These are phyloP conservation scores for Aspidiotus rigidus DNA, from an alignment of 2,888 invertebrate species.

Conservation along the genomic window DNA sequence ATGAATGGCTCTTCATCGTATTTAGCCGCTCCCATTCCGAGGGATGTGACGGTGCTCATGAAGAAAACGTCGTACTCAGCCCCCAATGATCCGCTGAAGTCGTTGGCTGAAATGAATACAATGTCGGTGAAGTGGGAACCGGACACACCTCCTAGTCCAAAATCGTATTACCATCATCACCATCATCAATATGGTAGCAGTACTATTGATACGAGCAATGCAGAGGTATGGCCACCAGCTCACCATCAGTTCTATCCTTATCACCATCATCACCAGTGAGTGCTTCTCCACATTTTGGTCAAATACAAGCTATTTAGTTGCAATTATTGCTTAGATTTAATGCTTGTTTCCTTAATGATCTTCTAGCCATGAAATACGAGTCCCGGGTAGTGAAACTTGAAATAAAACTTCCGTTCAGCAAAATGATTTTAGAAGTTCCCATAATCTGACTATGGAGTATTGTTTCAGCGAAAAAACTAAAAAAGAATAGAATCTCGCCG, in stretches of 20 bases:
- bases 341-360: too few relatives aligned
- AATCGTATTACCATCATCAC: conserved; percentile 42
- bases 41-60: conserved; percentile 24
- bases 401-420: too few relatives aligned
- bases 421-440: too few relatives aligned
- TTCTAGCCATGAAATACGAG: too few relatives aligned
- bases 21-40: neutral
- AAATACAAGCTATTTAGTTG: too few relatives aligned
- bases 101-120: conserved; percentile 47
- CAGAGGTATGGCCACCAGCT: conserved; percentile 57
- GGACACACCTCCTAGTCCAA: conserved; percentile 42
- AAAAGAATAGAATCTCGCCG: too few relatives aligned
- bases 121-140: conserved; percentile 47
- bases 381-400: too few relatives aligned
- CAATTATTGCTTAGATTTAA: too few relatives aligned
- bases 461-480: too few relatives aligned
- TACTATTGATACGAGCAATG: conserved; percentile 43
- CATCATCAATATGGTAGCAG: conserved; percentile 40
- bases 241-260: conserved; percentile 59
- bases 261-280: conserved; percentile 46
- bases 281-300: conserved; percentile 34
- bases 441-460: too few relatives aligned
- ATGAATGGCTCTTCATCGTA: conserved; percentile 37
- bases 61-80: conserved; percentile 35
- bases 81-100: conserved; percentile 45